phyloP scores from a whole-genome alignment of 2,113 vertebrate species.

The Hippocampus zosterae region DNA sequence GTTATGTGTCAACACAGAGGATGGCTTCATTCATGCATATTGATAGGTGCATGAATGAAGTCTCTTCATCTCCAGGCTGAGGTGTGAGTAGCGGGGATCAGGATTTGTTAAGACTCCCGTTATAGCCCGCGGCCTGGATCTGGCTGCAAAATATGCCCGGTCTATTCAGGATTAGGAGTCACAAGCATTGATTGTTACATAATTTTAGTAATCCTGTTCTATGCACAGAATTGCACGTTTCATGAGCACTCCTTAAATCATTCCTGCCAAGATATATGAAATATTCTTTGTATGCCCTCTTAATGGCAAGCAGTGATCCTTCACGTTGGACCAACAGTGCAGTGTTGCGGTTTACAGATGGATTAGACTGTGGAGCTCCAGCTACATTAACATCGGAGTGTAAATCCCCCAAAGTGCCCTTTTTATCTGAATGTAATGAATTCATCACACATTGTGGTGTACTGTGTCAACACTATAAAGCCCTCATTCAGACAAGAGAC shows the following conservation, averaged over 20 bases:
- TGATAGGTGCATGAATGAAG: slow-evolving; percentile 34
- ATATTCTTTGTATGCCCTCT: slow-evolving; percentile 1
- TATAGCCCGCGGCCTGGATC: slow-evolving; percentile 20
- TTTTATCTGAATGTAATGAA: slow-evolving; percentile 1
- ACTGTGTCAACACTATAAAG: not conserved
- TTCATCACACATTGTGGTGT: not conserved
- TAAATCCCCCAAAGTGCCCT: not conserved
- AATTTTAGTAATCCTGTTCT: not conserved
- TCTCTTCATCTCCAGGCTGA: slow-evolving; percentile 31
- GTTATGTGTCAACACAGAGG: slow-evolving; percentile 39
- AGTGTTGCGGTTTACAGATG: slow-evolving; percentile 7
- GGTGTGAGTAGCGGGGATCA: slow-evolving; percentile 33
- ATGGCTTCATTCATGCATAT: slow-evolving; percentile 45
- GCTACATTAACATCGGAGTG: not conserved
- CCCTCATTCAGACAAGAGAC: not conserved
- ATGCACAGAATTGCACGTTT: slow-evolving; percentile 3
- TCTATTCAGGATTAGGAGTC: slow-evolving; percentile 30
- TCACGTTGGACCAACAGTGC: slow-evolving; percentile 8
- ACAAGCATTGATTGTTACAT: slow-evolving; percentile 36
- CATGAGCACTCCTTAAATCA: slow-evolving; percentile 22
- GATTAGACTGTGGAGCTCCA: slow-evolving; percentile 9
- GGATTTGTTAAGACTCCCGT: slow-evolving; percentile 9
- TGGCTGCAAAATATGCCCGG: slow-evolving; percentile 33
- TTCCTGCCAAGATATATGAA: slow-evolving; percentile 22
- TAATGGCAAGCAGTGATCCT: slow-evolving; percentile 19